A percentile compares a stretch with the other conserved stretches of the same genome.
Evolutionary conservation across 1,140 invertebrate genomes (phyloP).

Genomic region (Linepithema humile): DNA sequence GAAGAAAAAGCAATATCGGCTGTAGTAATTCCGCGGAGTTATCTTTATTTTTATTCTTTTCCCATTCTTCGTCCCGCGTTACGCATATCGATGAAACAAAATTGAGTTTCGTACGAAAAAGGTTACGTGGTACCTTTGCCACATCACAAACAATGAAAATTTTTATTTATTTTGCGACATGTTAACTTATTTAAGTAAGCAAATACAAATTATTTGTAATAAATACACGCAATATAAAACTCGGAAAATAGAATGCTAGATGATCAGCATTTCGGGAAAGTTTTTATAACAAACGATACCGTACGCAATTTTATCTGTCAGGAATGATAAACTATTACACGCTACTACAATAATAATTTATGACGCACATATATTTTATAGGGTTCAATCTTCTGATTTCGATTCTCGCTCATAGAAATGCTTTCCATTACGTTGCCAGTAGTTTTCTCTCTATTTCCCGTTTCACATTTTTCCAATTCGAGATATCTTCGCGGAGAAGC

Average conservation of each 20-base stretch:
- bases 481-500: conserved; percentile 25
- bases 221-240: neutral
- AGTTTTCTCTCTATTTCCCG: neutral
- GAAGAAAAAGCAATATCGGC: neutral
- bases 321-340: neutral
- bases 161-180: neutral
- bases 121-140: neutral
- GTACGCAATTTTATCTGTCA: neutral
- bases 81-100: neutral
- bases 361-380: neutral
- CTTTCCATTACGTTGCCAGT: neutral
- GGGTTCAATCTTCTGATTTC: conserved; percentile 6
- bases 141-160: neutral
- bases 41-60: conserved; percentile 4
- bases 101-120: neutral
- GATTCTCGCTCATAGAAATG: conserved; percentile 14
- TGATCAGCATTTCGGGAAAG: neutral
- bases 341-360: conserved; percentile 5
- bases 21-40: neutral
- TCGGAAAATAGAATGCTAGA: neutral
- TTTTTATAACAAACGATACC: neutral
- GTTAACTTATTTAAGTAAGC: neutral
- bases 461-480: neutral
- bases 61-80: neutral
- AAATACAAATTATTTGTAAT: neutral